Conservation (phyloP, 2,113 vertebrate species). For the Murina feae region DNA sequence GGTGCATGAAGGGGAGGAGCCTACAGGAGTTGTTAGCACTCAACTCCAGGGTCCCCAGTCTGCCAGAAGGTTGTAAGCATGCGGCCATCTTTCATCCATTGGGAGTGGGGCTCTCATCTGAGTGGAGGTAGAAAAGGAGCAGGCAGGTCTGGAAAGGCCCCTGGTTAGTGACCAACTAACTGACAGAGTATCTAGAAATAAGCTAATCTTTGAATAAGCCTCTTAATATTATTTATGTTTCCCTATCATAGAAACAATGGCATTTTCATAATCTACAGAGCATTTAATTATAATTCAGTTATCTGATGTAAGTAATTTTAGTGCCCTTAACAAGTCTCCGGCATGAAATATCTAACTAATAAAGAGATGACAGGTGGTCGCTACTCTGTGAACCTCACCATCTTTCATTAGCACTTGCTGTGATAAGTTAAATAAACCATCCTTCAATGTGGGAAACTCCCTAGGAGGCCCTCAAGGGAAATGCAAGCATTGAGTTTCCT, state of each 20-base stretch:
- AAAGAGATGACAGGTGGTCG: constrained; percentile 68
- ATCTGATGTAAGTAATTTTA: constrained; percentile 70
- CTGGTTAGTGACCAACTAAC: background rate
- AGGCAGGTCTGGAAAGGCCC: background rate
- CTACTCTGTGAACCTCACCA: constrained; percentile 43
- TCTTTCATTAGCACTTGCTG: constrained; percentile 26
- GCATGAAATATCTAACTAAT: constrained; percentile 57
- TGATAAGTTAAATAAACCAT: constrained; percentile 15
- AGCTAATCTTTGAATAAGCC: constrained; percentile 52
- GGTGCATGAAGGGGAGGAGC: background rate
- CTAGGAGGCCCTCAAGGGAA: constrained; percentile 41
- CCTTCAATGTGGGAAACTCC: constrained; percentile 29
- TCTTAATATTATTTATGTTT: constrained; percentile 61
- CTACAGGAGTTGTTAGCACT: background rate
- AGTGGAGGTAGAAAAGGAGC: background rate
- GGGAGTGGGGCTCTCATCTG: background rate
- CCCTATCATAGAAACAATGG: background rate
- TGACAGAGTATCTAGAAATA: background rate
- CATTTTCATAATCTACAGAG: constrained; percentile 68
- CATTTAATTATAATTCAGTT: constrained; percentile 73
- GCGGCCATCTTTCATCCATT: fast-evolving
- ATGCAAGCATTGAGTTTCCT: background rate
- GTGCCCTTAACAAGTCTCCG: constrained; percentile 67
- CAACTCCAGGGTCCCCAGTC: too few relatives aligned
- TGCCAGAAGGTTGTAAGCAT: background rate